These are phyloP conservation scores for Drosophila nigrodunni DNA, from an alignment of 1,140 invertebrate genomes.

Conservation along the genomic window DNA sequence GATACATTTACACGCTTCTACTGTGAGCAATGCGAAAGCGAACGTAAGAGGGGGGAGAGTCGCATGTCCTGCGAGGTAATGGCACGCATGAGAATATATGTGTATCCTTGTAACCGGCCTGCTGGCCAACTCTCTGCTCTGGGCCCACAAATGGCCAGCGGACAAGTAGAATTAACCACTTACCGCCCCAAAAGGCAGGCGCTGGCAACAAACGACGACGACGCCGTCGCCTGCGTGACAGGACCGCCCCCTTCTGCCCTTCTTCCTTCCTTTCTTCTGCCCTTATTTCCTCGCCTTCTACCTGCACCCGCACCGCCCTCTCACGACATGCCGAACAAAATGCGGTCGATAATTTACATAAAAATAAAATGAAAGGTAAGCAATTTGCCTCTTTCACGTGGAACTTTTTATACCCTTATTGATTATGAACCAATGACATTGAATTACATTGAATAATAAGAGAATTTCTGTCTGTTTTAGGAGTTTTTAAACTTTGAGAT, in stretches of 20 bases:
- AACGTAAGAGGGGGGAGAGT: slow-evolving; percentile 7
- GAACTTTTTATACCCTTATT: slow-evolving; percentile 27
- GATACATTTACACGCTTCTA: slow-evolving; percentile 13
- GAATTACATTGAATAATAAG: not conserved
- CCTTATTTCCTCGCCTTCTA: not conserved
- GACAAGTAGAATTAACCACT: slow-evolving; percentile 79
- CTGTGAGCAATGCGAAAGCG: not conserved
- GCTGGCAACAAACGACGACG: slow-evolving; percentile 30
- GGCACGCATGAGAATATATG: slow-evolving; percentile 72
- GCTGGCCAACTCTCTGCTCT: not conserved
- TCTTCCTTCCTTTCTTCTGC: not conserved
- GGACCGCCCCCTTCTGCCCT: not conserved
- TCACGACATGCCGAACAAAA: slow-evolving; percentile 31
- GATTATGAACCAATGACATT: slow-evolving; percentile 25
- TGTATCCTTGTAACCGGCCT: slow-evolving; percentile 22
- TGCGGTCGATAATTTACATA: slow-evolving; percentile 80
- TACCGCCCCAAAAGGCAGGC: slow-evolving; percentile 55
- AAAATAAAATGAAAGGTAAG: slow-evolving; percentile 51
- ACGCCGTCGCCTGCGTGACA: slow-evolving; percentile 57
- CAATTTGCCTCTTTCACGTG: slow-evolving; percentile 11
- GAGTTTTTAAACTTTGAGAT: too few relatives aligned
- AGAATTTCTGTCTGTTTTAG: not conserved
- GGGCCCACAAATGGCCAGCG: slow-evolving; percentile 66
- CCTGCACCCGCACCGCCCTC: not conserved
- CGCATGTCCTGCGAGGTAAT: slow-evolving; percentile 66